These are phyloP conservation scores for Aleiodes sp. DNA, from an alignment of 1,140 invertebrate genomes.

Conservation along the genomic window DNA sequence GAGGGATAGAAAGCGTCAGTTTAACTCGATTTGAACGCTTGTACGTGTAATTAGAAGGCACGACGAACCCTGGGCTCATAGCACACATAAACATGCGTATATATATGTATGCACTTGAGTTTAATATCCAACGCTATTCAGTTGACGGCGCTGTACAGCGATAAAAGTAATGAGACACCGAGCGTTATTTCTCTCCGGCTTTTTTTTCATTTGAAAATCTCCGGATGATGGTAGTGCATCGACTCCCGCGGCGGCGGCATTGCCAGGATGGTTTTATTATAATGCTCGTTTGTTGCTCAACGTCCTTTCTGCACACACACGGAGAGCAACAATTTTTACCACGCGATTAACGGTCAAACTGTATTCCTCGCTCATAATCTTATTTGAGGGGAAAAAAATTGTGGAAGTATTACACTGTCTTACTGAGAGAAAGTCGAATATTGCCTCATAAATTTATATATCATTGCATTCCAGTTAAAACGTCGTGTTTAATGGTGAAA, in stretches of 20 bases:
- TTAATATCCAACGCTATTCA: neutral
- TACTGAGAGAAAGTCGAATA: neutral
- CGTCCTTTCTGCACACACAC: too few species aligned
- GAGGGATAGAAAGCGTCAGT: conserved; percentile 4
- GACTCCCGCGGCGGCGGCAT: too few species aligned
- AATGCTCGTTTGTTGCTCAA: too few species aligned
- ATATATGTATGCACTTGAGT: neutral
- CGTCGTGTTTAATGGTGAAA: neutral
- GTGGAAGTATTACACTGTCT: too few species aligned
- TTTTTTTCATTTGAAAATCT: neutral
- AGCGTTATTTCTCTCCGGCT: neutral
- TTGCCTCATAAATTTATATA: conserved; percentile 16
- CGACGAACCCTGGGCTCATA: neutral
- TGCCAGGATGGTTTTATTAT: too few species aligned
- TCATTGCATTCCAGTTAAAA: conserved; percentile 5
- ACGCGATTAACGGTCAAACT: neutral
- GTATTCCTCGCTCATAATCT: neutral
- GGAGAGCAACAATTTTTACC: too few species aligned
- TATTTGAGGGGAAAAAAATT: neutral
- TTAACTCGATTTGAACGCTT: neutral
- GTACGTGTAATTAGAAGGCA: neutral
- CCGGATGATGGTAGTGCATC: too few species aligned
- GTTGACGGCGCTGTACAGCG: neutral
- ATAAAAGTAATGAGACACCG: conserved; percentile 1
- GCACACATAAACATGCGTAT: neutral